Evolutionary conservation across 2,888 invertebrate species (phyloP), one percentile per base, ranked within the genome.

Genomic region (Ectemnius cavifrons): DNA sequence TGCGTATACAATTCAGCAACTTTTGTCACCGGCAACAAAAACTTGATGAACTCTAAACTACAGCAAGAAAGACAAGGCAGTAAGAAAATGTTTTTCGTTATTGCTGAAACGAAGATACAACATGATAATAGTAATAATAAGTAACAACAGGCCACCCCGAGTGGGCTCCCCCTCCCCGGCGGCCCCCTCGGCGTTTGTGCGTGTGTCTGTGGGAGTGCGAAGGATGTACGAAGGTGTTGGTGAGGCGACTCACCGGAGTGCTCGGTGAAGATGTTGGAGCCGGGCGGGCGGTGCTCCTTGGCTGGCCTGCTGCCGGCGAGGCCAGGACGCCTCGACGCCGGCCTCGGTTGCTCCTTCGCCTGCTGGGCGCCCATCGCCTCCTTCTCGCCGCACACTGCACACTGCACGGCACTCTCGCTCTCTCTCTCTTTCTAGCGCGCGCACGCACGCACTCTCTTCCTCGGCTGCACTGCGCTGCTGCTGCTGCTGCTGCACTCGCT

Each of bases 241-340:
- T 11, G 37, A 37, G 37, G 11, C 8, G 37, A 68, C 95, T 94
- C 92, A 97, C 97, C 97, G 92, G 96, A 97, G 92, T 97, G 97
- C 93, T 97, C 97, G 56, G 97, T 97, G 92, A 97, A 98, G 91
- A 97, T 97, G 92, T 97, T 97, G 87, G 97, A 95, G 89, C 96
- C 96, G 88, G 96, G 95, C 88, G 94, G 94, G 91, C 96, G 94
- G 91, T 95, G 95, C 93, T 97, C 97, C 93, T 96, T 96, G 37
- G 37, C 37, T 37, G 37, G 37, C 8, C 37, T 37, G 37, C 37
- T 37, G 37, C 37, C 37, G 37, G 37, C 37, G 78, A 94, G 93
- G 87, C 95, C 93, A 85, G 95, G 94, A 92, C 96, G 95, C 90
- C 93, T 95, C 89, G 96, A 94, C 76, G 94, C 93, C 81, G 95